A percentile compares a stretch with the other conserved stretches of the same genome.
phyloP scores from a whole-genome alignment of 2,888 invertebrate genomes.

The Phortica magna region DNA sequence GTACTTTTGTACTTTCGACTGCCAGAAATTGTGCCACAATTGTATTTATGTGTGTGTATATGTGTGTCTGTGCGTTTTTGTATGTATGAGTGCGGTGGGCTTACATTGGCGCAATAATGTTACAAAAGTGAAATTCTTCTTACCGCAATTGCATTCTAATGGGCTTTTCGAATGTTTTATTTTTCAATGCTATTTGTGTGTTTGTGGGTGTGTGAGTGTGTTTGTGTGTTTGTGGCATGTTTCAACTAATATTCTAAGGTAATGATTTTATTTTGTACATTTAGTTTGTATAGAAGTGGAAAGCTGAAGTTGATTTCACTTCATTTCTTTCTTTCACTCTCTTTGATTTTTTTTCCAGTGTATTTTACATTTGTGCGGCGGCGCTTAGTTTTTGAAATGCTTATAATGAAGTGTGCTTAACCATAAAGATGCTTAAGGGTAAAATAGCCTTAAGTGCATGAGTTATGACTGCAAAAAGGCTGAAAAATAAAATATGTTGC shows the following conservation, averaged over 20 bases:
- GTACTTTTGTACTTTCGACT: neutral
- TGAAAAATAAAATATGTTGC: no score
- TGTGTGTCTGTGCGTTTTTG: neutral
- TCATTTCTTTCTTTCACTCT: neutral
- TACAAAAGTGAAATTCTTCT: slow-evolving; percentile 4
- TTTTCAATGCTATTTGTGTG: neutral
- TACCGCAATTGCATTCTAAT: slow-evolving; percentile 8
- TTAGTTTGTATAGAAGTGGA: neutral
- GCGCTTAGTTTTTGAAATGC: no score
- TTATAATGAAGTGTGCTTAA: no score
- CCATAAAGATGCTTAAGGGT: no score
- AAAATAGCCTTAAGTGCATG: no score
- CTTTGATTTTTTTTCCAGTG: neutral
- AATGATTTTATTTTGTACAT: neutral
- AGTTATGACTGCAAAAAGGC: no score
- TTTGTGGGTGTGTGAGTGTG: neutral
- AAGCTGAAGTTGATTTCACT: neutral
- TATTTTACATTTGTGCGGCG: no score
- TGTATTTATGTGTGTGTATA: neutral
- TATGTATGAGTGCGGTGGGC: neutral
- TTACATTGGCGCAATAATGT: slow-evolving; percentile 3
- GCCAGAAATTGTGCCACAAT: neutral
- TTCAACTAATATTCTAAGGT: neutral
- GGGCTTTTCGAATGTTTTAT: slow-evolving; percentile 2
- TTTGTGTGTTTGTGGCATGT: neutral